Percentiles rank a stretch among this genome's conserved stretches.
Evolutionary conservation across 2,888 invertebrate genomes (phyloP).

Genomic region (Harpalus rufipes): DNA sequence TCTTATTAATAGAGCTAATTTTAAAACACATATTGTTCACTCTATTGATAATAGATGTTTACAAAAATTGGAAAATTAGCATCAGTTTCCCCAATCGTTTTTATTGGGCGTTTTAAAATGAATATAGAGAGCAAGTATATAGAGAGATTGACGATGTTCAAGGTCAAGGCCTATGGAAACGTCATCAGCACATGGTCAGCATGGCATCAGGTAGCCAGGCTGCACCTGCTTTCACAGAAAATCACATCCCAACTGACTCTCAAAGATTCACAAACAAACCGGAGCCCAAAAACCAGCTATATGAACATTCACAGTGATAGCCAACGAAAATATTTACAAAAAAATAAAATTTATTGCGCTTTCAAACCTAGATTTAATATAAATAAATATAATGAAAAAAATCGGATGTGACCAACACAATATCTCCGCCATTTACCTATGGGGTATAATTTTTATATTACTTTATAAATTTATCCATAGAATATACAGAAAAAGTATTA

Average conservation of each 20-base stretch:
- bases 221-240: constrained; percentile 44
- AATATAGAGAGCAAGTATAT: not conserved
- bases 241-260: not conserved
- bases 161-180: constrained; percentile 25
- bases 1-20: too few species aligned
- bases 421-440: too few species aligned
- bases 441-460: too few species aligned
- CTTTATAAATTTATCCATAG: too few species aligned
- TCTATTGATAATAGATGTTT: not conserved
- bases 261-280: constrained; percentile 1
- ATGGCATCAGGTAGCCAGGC: constrained; percentile 16
- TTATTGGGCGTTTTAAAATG: not conserved
- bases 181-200: constrained; percentile 16
- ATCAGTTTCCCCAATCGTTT: not conserved
- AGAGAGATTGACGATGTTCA: constrained; percentile 18
- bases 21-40: too few species aligned
- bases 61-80: not conserved
- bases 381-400: too few species aligned
- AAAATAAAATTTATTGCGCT: too few species aligned
- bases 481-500: too few species aligned
- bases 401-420: too few species aligned
- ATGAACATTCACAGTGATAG: not conserved
- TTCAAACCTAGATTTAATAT: too few species aligned
- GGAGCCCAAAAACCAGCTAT: not conserved
- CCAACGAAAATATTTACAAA: too few species aligned